Conservation (phyloP, 1,140 invertebrate genomes). For the Drosophila micromelanica region DNA sequence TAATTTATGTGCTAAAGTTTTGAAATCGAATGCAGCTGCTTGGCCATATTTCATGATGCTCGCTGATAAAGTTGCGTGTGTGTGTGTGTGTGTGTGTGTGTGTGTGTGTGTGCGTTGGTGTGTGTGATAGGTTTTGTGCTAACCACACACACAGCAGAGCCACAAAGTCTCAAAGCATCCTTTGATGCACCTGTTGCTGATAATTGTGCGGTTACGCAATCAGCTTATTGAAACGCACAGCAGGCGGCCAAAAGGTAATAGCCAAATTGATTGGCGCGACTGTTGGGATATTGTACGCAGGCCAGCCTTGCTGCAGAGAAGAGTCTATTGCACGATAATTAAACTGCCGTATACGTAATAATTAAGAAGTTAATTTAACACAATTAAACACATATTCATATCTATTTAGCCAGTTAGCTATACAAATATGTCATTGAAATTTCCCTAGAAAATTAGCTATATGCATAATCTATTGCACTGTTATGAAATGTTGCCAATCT, state of each 20-base stretch:
- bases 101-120: not conserved
- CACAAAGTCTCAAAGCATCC: not conserved
- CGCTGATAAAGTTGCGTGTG: not conserved
- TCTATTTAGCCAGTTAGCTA: no score
- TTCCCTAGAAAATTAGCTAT: no score
- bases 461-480: no score
- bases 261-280: no score
- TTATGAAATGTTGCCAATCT: no score
- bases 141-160: not conserved
- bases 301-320: no score
- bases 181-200: slow-evolving; percentile 28
- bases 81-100: slow-evolving; percentile 2
- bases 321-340: no score
- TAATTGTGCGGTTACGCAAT: slow-evolving; percentile 50
- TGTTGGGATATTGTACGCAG: no score
- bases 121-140: not conserved
- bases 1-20: slow-evolving; percentile 35
- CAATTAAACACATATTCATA: no score
- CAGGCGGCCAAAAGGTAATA: not conserved
- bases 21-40: slow-evolving; percentile 35
- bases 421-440: no score
- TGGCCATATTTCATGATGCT: slow-evolving; percentile 18
- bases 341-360: no score
- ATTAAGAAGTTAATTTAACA: no score
- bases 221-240: slow-evolving; percentile 37